A percentile compares a stretch with the other conserved stretches of the same genome.
These are phyloP conservation scores for Torymus auratus DNA, from an alignment of 2,888 invertebrate species.

Conservation along the genomic window DNA sequence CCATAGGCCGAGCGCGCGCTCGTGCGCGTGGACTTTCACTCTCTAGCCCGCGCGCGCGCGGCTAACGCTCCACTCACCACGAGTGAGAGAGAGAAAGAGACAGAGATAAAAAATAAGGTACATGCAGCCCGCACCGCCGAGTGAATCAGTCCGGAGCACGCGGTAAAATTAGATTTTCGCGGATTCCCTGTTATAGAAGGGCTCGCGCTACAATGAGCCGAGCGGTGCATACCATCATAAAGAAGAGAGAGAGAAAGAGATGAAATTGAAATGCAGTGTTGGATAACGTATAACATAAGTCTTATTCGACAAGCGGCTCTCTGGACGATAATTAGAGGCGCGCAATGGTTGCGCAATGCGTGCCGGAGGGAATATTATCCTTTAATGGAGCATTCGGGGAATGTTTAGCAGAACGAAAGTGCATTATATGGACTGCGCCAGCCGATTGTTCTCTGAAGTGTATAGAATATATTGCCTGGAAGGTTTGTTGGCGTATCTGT, in stretches of 20 bases:
- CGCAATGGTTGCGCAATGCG: conserved; percentile 28
- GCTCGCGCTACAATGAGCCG: no score
- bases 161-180: conserved; percentile 29
- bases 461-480: no score
- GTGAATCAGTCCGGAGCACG: conserved; percentile 20
- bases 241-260: background rate
- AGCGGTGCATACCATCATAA: no score
- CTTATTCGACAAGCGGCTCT: no score
- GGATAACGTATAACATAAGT: no score
- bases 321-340: conserved; percentile 37
- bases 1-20: background rate
- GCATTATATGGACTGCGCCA: background rate
- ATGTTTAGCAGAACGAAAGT: conserved; percentile 26
- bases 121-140: background rate
- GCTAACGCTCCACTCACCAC: no score
- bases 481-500: no score
- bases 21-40: conserved; percentile 39
- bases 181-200: background rate
- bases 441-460: background rate
- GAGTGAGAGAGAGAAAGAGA: background rate
- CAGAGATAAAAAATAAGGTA: background rate
- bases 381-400: conserved; percentile 33
- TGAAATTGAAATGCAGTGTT: no score
- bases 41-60: background rate
- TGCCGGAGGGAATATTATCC: conserved; percentile 28